Base-by-base conservation (phyloP, 2,113 vertebrate genomes). In the Gambusia affinis region DNA sequence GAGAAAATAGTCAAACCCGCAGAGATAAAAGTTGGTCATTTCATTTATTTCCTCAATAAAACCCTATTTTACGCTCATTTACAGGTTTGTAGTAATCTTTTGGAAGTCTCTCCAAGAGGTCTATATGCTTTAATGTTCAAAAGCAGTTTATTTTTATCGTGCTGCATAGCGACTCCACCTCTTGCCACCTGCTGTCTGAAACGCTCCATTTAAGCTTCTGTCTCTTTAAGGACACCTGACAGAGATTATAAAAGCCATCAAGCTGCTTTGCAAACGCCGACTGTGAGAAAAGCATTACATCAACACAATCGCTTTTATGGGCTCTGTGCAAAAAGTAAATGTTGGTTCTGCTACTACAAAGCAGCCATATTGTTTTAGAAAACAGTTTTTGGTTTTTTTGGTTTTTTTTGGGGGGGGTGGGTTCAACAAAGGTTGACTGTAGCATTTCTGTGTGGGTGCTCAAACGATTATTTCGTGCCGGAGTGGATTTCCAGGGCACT, bases 241-340 rank as follows among this genome's bases (percentile, higher is more conserved):
- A 76, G 77, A 87, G 81, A 88, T 81, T 78, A 85, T 79, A 87
- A 82, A 82, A 87, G 76, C 68, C 70, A 79, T 78, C 81, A 78
- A 60, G 72, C 73, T 14, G 67, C 28, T 54, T 79, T 60, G 76
- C 73, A 70, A 78, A 74, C 64, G 64, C 61, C 2, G 62, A 78
- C 64, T 64, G 66, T 64, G n/a, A 62, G 28, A 31, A 42, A 80
- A 57, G 51, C 51, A n/a, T 57, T 10, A n/a, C 51, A 57, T 57
- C 51, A 57, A 57, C 22, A 10, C 39, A n/a, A 47, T 37, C 78
- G 61, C 64, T 74, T 75, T 35, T 69, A 61, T 7, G 0, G 29
- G 15, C 39, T 42, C 3, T 15, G 39, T 57, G 24, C 51, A n/a
- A 57, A 57, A 22, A 57, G 51, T 57, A 57, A 57, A 57, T 57